These are phyloP conservation scores for Arizona elegans DNA, from an alignment of 2,113 vertebrate species.

Conservation along the genomic window DNA sequence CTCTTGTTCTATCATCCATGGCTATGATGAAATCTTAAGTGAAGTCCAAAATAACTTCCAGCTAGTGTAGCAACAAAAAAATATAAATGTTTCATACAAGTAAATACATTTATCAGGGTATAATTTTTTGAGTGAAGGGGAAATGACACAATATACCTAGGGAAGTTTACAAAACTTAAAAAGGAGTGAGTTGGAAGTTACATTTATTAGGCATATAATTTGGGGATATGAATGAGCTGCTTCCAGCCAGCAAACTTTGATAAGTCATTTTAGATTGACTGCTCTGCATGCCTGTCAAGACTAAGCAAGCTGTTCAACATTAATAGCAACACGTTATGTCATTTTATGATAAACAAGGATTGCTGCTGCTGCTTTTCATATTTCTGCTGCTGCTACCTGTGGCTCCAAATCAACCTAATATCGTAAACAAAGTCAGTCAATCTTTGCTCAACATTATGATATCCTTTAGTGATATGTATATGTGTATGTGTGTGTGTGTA, in stretches of 20 bases:
- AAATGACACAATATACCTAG: background rate
- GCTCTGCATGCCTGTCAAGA: background rate
- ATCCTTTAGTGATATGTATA: background rate
- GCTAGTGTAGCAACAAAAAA: background rate
- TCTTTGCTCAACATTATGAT: background rate
- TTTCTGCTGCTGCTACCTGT: background rate
- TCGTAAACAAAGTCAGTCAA: background rate
- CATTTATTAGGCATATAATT: background rate
- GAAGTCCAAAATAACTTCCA: background rate
- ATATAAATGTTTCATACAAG: background rate
- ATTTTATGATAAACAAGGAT: background rate
- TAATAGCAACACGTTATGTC: background rate
- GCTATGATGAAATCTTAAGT: background rate
- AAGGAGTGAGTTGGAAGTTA: background rate
- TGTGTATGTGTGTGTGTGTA: background rate
- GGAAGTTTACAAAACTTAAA: background rate
- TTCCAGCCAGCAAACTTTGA: background rate
- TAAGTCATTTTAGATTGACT: background rate
- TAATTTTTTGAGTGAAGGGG: background rate
- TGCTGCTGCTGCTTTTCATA: background rate
- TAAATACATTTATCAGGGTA: background rate
- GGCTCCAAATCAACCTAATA: background rate
- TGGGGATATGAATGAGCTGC: background rate
- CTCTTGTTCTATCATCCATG: background rate
- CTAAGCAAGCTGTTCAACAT: background rate